Evolutionary conservation across 2,797 vertebrate genomes (phyloP).

Genomic region (Melopsittacus undulatus): DNA sequence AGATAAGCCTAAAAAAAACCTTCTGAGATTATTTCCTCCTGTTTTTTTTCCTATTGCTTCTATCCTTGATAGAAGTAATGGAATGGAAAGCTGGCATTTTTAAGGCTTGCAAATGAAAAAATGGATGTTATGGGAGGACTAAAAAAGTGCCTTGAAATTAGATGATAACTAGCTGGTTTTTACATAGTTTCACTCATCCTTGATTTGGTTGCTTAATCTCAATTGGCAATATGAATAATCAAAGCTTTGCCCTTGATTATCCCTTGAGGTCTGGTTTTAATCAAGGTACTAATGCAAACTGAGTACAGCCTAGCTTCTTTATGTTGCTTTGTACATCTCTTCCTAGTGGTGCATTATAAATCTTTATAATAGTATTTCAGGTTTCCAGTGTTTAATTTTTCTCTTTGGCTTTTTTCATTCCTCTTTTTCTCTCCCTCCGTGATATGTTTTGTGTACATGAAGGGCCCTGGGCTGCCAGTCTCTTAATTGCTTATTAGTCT

Average conservation of each 20-base stretch:
- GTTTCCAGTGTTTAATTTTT: not conserved
- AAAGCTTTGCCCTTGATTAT: constrained; percentile 43
- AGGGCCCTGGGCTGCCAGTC: not conserved
- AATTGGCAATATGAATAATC: constrained; percentile 2
- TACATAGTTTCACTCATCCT: not conserved
- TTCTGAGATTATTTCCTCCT: not conserved
- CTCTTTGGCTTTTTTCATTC: not conserved
- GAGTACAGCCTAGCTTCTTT: not conserved
- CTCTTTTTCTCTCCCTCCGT: not conserved
- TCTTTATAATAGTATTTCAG: not conserved
- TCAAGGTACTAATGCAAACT: constrained; percentile 4
- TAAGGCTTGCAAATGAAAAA: not conserved
- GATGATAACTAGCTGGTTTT: not conserved
- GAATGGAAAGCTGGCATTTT: not conserved
- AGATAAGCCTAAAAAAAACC: not conserved
- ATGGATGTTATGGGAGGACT: not conserved
- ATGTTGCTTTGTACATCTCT: not conserved
- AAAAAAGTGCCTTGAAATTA: not conserved
- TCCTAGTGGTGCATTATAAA: not conserved
- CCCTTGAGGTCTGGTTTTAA: constrained; percentile 14
- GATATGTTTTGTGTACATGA: not conserved
- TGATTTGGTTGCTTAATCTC: constrained; percentile 42
- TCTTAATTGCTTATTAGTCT: constrained; percentile 16
- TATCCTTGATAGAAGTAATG: not conserved
- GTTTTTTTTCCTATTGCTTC: not conserved